Evolutionary conservation across 2,797 vertebrate genomes (phyloP), one percentile per base, ranked within the genome.

Genomic region (Tokudaia tokunoshimensis): DNA sequence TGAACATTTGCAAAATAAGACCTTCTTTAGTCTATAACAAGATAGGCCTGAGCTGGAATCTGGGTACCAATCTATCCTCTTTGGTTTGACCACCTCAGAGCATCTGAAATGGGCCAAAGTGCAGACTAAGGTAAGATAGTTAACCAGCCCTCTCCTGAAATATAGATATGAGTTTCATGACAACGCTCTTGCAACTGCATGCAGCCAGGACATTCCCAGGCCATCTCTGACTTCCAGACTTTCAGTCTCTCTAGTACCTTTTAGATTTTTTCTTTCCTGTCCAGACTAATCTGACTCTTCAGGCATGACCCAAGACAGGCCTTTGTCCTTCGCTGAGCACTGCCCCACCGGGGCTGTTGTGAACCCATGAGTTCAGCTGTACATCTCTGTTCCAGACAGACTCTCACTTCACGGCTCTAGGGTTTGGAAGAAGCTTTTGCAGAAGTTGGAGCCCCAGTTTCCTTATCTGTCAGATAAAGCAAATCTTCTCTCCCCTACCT

Each of bases 231-330:
- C 59, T 92, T 52, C n/a, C 76, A 55, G 70, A 34, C 65, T 47
- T 70, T 11, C 24, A 26, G 76, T 24, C 19, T 91, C 76, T 57
- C 31, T 4, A 47, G 57, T 19, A 65, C 50, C 20, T 81, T 37
- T 78, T n/a, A 22, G 3, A 88, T 26, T 17, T 26, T 26, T 19
- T 31, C 47, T 63, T 83, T 7, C 2, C 15, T 82, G n/a, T 37
- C 37, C 34, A 80, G 13, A 52, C 9, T 50, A 26, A 82, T 4
- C 55, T 79, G 89, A n/a, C 6, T 92, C 81, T 96, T 76, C 91
- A 89, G 7, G 3, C 14, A 59, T 5, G 72, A 41, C 50, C 47
- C 55, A 14, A 81, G 95, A 95, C 84, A 96, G 95, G 97, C 79
- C 79, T 87, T 74, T 96, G 67, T 85, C 50, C 0, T 78, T 89